Evolutionary conservation across 1,140 invertebrate genomes (phyloP).

Genomic region (Orchestia grillus): DNA sequence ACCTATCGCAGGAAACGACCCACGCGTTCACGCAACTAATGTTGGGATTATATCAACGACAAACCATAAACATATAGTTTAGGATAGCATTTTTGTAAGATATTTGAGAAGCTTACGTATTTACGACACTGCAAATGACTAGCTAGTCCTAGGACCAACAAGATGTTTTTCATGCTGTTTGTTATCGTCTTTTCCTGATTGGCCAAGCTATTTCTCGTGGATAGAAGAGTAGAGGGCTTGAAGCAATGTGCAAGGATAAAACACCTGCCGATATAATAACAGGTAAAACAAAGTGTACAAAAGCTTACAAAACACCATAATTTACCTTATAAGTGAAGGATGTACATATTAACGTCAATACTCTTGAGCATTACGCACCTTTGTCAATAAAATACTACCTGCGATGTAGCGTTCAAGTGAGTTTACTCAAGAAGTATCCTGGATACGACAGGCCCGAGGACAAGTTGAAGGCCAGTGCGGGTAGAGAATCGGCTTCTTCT

Average conservation of each 20-base stretch:
- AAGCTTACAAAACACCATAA: neutral
- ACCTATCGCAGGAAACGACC: slow-evolving; percentile 25
- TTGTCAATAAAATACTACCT: neutral
- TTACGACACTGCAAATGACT: neutral
- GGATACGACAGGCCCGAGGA: slow-evolving; percentile 18
- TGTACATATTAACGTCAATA: neutral
- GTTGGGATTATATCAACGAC: too few relatives aligned
- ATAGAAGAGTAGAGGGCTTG: neutral
- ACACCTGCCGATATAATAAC: neutral
- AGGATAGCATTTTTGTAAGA: too few relatives aligned
- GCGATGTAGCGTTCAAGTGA: neutral
- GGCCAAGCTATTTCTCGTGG: neutral
- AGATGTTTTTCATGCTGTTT: neutral
- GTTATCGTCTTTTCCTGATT: neutral
- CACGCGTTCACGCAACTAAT: slow-evolving; percentile 11
- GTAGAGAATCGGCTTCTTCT: neutral
- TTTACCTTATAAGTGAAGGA: neutral
- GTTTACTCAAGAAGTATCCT: neutral
- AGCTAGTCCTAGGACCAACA: neutral
- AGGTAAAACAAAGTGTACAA: neutral
- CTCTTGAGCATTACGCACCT: neutral
- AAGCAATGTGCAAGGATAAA: neutral
- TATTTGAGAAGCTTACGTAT: neutral
- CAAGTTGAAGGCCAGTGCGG: slow-evolving; percentile 9
- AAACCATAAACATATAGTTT: too few relatives aligned